Evolutionary conservation across 2,113 vertebrate species (phyloP).

Genomic region (Antechinus flavipes): DNA sequence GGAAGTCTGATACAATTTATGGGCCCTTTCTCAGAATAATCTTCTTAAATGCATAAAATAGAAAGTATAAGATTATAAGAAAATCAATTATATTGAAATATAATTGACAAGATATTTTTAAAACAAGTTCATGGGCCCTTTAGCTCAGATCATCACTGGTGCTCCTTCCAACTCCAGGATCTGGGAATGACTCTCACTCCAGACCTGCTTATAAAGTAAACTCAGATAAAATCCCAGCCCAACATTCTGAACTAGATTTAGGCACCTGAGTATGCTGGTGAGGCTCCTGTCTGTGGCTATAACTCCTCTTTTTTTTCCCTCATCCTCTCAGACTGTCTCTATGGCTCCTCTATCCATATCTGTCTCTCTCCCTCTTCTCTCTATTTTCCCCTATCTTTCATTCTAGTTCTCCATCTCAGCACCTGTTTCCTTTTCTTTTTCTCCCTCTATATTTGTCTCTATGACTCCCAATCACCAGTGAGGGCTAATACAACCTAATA

Average conservation of each 20-base stretch:
- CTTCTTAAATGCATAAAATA: background rate
- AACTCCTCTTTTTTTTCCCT: background rate
- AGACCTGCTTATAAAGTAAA: background rate
- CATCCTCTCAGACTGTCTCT: background rate
- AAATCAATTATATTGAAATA: background rate
- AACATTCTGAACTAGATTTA: background rate
- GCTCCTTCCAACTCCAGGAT: background rate
- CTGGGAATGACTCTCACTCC: background rate
- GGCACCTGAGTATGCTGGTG: no score
- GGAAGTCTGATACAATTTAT: background rate
- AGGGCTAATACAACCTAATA: background rate
- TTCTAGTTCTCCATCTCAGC: background rate
- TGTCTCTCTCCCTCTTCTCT: background rate
- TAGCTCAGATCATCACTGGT: background rate
- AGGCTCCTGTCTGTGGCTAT: no score
- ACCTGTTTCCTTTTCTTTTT: background rate
- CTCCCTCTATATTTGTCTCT: background rate
- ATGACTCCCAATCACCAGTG: background rate
- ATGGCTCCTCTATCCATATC: background rate
- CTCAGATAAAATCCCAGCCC: background rate
- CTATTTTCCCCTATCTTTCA: background rate
- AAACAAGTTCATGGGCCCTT: background rate
- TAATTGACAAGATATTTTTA: background rate
- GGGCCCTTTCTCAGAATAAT: background rate
- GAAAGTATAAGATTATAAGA: background rate